Evolutionary conservation across 2,888 invertebrate genomes (phyloP), one percentile per base, ranked within the genome.

Genomic region (Orthosia gothica): DNA sequence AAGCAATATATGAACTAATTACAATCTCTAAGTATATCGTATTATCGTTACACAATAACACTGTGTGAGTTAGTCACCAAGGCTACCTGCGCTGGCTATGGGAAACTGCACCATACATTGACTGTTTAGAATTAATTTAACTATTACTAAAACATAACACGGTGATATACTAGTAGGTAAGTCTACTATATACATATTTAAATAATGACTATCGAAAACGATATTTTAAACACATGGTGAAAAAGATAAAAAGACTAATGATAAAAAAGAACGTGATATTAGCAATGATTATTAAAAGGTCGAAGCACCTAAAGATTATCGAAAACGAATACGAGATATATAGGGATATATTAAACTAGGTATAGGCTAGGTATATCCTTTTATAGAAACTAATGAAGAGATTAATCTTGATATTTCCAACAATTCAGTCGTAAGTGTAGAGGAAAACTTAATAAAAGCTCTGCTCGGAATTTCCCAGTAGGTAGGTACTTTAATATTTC

Each of bases 1-100:
- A 83, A 73, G 80, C 74, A 58, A 81, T 85, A 77, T 74, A 77
- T 80, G 86, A 67, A 83, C 79, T 79, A 82, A 84, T 81, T 83
- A 73, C 81, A 69, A 83, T 81, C 86, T 75, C 61, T 52, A 69
- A 72, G 83, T 77, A 73, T 81, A 81, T 59, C 47, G 61, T 85
- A 74, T 71, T 83, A 81, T 59, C 47, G 61, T 85, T 83, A 70
- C 85, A 86, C 86, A 86, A 85, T 71, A 79, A 72, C 69, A 74
- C 85, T 81, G n/a, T n/a, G 83, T 78, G 63, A 57, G 79, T 80
- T 67, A 82, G 72, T 76, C 75, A 74, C 74, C 86, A 86, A 85
- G 86, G 86, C 81, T 85, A 62, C 47, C 5, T 18, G 57, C 66
- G 13, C 58, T 45, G 70, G 18, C 79, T 76, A 79, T 85, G 81